These are phyloP conservation scores for Pedetes capensis DNA, from an alignment of 2,113 vertebrate genomes.

Conservation along the genomic window DNA sequence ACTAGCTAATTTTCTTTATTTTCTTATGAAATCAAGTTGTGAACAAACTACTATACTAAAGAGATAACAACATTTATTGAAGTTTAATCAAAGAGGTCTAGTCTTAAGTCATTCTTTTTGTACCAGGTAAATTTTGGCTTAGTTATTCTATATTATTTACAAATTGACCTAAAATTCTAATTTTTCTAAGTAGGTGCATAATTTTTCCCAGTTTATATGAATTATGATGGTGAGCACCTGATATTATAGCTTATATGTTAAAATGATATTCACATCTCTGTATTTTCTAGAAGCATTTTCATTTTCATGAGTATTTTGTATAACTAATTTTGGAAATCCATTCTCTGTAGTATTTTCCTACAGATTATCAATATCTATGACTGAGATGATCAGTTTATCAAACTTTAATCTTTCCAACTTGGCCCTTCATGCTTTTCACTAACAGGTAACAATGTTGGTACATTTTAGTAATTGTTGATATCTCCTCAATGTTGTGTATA, in stretches of 20 bases:
- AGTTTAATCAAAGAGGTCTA: background rate
- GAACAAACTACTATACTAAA: background rate
- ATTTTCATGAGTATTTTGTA: background rate
- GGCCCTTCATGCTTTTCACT: background rate
- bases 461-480: background rate
- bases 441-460: background rate
- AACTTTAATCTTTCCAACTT: background rate
- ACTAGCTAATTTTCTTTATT: background rate
- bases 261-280: background rate
- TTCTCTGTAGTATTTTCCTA: background rate
- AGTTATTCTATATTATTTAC: background rate
- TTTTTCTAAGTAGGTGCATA: background rate
- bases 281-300: background rate
- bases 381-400: background rate
- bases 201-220: background rate
- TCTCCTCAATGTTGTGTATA: rapidly evolving
- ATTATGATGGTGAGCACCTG: background rate
- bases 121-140: background rate
- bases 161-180: background rate
- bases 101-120: background rate
- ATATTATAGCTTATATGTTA: background rate
- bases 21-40: background rate
- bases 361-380: background rate
- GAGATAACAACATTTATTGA: background rate
- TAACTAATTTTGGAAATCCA: background rate